Conservation (phyloP, 2,888 invertebrate genomes). For the Nemoura dubitans region DNA sequence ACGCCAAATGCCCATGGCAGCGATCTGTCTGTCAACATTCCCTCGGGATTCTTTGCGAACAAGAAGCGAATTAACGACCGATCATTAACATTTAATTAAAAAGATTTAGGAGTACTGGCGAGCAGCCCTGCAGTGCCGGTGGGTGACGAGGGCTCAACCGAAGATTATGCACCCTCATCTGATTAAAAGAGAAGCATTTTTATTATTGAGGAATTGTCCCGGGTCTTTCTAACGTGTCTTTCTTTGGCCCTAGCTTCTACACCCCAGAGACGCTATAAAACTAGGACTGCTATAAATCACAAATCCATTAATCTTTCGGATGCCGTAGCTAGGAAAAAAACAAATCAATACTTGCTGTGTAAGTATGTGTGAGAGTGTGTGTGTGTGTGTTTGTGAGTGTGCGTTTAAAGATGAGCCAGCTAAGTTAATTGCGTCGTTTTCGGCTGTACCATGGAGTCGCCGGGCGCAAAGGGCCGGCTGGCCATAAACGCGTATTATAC, state of each 20-base stretch:
- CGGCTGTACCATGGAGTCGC: neutral
- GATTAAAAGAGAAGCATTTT: constrained; percentile 1
- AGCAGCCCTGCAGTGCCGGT: neutral
- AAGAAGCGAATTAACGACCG: neutral
- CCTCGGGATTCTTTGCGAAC: neutral
- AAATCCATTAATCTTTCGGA: constrained; percentile 18
- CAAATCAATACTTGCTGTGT: constrained; percentile 13
- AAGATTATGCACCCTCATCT: constrained; percentile 12
- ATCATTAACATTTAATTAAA: constrained; percentile 12
- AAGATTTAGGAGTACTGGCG: neutral
- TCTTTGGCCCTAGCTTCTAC: neutral
- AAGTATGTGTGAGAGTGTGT: neutral
- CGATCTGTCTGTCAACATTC: neutral
- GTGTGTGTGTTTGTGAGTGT: neutral
- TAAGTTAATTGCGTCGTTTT: neutral
- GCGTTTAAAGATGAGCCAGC: constrained; percentile 4
- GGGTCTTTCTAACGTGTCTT: constrained; percentile 4
- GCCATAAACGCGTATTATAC: neutral
- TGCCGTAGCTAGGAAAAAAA: constrained; percentile 9
- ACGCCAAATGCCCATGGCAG: neutral
- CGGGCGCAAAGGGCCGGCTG: neutral
- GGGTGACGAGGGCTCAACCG: neutral
- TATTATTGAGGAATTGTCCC: constrained; percentile 12
- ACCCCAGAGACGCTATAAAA: constrained; percentile 12
- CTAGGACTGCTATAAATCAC: constrained; percentile 21